A percentile compares a stretch with the other conserved stretches of the same genome.
Conservation (phyloP, 2,797 vertebrate genomes). For the Dendrocincla tyrannina region DNA sequence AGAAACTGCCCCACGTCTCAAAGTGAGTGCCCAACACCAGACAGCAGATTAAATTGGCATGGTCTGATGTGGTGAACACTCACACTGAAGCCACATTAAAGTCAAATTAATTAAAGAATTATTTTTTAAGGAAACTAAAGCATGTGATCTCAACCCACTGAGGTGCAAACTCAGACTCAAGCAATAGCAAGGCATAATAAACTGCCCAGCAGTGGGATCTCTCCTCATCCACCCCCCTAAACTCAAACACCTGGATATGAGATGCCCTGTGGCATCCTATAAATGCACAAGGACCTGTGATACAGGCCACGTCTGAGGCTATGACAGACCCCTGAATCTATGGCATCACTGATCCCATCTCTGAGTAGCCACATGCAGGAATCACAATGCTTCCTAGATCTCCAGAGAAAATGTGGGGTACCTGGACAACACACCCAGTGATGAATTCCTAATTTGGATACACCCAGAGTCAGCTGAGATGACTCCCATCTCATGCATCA, state of each 20-base stretch:
- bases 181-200: not conserved
- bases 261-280: not conserved
- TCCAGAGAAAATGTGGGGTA: not conserved
- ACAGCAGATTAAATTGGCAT: not conserved
- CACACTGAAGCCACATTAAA: not conserved
- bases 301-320: accelerated
- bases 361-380: not conserved
- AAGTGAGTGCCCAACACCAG: not conserved
- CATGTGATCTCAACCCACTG: not conserved
- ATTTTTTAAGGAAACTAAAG: not conserved
- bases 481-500: not conserved
- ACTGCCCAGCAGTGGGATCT: not conserved
- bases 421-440: not conserved
- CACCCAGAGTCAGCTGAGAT: not conserved
- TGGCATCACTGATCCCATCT: not conserved
- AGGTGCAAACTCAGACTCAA: not conserved
- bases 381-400: not conserved
- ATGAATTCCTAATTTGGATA: not conserved
- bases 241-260: not conserved
- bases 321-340: not conserved
- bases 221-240: not conserved
- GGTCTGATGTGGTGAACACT: not conserved
- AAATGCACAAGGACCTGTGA: not conserved
- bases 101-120: not conserved
- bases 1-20: not conserved